Evolutionary conservation across 2,888 invertebrate species (phyloP), one percentile per base, ranked within the genome.

Genomic region (Hirtodrosophila confusa): DNA sequence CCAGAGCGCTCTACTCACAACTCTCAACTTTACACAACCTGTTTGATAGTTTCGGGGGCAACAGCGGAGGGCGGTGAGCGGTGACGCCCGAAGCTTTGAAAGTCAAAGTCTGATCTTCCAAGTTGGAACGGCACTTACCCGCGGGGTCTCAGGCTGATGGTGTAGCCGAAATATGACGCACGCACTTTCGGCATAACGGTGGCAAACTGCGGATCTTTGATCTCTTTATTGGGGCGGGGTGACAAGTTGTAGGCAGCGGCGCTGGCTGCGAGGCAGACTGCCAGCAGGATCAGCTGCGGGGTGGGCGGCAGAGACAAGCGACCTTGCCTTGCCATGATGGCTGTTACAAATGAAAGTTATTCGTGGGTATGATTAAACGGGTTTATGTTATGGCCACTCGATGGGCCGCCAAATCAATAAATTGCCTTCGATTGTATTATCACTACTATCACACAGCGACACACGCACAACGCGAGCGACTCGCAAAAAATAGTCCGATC

Each of bases 111-210:
- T 50, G 62, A 63, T 63, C 50, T 39, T n/a, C n/a, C n/a, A n/a
- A n/a, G n/a, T n/a, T 33, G 23, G 36, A 67, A 73, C 75, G 65
- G 73, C 64, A 80, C 89, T 90, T 85, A 91, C 91, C 91, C 89
- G 56, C 85, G 83, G 45, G 80, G 78, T 65, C 91, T 77, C 58
- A 91, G 72, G 64, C 70, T 89, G 60, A 91, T 64, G 37, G 75
- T 88, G 54, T 85, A 91, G 54, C 91, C 91, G 74, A 91, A 91
- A 79, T 91, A 91, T 71, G 91, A 91, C 55, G 91, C 88, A 60
- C 89, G 88, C 66, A 88, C 75, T 80, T 91, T 90, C 33, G 88
- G 82, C 69, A 90, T 61, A 3, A 8, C 53, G 36, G 87, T 90
- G 17, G 70, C 68, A 12, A 90, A 68, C 60, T 89, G 86, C 31